These are phyloP conservation scores for Anadara kagoshimensis DNA, from an alignment of 1,140 invertebrate species.

Conservation along the genomic window DNA sequence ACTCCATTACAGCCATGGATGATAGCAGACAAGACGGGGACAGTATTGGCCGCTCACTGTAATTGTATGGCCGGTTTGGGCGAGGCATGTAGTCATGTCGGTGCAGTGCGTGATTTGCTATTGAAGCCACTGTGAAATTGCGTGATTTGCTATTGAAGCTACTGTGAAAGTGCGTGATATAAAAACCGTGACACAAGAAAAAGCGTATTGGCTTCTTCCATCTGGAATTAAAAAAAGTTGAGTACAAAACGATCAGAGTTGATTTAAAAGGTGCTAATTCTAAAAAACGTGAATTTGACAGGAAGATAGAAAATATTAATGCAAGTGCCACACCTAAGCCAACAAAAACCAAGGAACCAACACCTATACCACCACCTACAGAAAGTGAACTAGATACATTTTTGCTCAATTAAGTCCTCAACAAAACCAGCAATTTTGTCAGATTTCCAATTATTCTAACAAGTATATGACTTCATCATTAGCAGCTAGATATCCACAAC, in stretches of 20 bases:
- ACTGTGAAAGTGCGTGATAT: slow-evolving; percentile 24
- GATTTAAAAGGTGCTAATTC: slow-evolving; percentile 31
- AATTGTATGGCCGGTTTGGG: slow-evolving; percentile 50
- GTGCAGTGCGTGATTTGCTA: slow-evolving; percentile 28
- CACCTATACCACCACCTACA: not conserved
- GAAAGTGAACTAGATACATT: slow-evolving; percentile 4
- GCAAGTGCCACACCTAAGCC: not conserved
- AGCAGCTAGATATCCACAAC: not conserved
- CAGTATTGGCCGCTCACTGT: slow-evolving; percentile 21
- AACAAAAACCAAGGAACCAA: not conserved
- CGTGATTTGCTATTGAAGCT: no score
- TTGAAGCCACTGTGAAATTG: slow-evolving; percentile 32
- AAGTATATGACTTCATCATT: not conserved
- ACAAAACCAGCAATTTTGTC: not conserved
- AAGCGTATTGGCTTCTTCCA: no score
- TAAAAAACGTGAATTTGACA: slow-evolving; percentile 9
- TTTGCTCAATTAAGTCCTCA: no score
- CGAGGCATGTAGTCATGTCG: slow-evolving; percentile 37
- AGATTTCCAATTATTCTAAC: not conserved
- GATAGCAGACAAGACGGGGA: slow-evolving; percentile 2
- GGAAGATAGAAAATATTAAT: not conserved
- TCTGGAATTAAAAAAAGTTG: slow-evolving; percentile 26
- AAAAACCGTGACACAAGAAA: slow-evolving; percentile 38
- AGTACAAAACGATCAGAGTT: slow-evolving; percentile 3
- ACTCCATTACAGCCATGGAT: slow-evolving; percentile 16